Percentiles rank a stretch among this genome's conserved stretches.
Evolutionary conservation across 2,888 invertebrate species (phyloP).

Genomic region (Monopis laevigella): DNA sequence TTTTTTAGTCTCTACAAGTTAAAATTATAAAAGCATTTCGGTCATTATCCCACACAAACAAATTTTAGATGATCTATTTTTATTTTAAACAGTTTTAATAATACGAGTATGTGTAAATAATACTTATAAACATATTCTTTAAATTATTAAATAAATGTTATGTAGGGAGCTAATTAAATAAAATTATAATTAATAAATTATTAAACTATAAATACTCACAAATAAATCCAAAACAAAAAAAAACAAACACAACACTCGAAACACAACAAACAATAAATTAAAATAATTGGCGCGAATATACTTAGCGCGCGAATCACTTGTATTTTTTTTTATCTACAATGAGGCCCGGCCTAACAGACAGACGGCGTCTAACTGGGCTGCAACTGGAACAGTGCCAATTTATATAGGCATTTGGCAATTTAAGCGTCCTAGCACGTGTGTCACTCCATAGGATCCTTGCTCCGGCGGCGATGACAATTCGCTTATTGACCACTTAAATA

Average conservation of each 20-base stretch:
- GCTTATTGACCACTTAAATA: conserved; percentile 6
- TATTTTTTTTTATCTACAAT: background rate
- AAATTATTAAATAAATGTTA: too few relatives aligned
- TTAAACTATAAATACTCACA: background rate
- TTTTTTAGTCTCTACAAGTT: too few relatives aligned
- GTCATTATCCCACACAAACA: too few relatives aligned
- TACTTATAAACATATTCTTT: too few relatives aligned
- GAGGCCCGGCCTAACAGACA: background rate
- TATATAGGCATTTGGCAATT: conserved; percentile 7
- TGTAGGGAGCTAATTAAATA: too few relatives aligned
- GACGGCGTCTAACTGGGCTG: background rate
- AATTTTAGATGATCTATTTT: too few relatives aligned
- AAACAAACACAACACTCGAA: background rate
- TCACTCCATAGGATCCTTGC: conserved; percentile 1
- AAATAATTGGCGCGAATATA: background rate
- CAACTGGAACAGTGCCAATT: background rate
- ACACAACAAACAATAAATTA: background rate
- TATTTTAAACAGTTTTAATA: too few relatives aligned
- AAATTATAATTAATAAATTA: too few relatives aligned
- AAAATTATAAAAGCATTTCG: too few relatives aligned
- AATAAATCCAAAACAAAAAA: background rate
- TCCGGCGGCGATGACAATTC: conserved; percentile 5
- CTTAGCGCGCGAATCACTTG: conserved; percentile 7
- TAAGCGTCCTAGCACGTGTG: conserved; percentile 6
- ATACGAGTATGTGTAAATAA: too few relatives aligned